phyloP scores from a whole-genome alignment of 1,140 invertebrate genomes.

The Bombus picipes region DNA sequence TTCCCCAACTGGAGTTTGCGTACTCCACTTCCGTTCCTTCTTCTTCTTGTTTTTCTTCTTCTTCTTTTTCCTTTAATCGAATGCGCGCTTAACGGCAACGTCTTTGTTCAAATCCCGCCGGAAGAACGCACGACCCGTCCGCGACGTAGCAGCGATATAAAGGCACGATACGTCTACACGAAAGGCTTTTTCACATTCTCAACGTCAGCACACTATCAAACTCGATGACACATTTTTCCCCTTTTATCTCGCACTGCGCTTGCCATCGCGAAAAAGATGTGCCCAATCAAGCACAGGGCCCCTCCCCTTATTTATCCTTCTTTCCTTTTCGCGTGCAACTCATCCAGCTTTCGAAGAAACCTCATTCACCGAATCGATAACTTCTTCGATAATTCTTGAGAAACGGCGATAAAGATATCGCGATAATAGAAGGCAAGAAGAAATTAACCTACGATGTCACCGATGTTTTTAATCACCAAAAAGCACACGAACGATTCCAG shows the following conservation, averaged over 20 bases:
- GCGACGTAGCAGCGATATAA: neutral
- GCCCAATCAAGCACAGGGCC: neutral
- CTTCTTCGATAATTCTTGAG: neutral
- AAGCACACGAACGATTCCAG: neutral
- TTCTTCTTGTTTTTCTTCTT: neutral
- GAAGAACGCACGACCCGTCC: neutral
- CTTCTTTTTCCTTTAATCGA: slow-evolving; percentile 11
- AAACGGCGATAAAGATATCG: neutral
- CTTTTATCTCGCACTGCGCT: neutral
- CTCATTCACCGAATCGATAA: neutral
- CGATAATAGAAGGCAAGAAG: neutral
- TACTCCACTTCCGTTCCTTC: neutral
- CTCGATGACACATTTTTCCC: neutral
- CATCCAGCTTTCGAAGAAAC: neutral
- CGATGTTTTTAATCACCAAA: neutral
- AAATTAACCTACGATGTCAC: neutral
- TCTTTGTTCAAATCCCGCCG: neutral
- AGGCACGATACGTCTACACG: neutral
- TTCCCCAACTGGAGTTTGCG: neutral
- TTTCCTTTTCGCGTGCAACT: neutral
- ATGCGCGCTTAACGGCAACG: neutral
- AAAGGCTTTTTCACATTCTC: neutral
- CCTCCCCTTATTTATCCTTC: neutral
- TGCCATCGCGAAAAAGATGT: neutral
- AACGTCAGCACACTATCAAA: neutral